Conservation (phyloP, 2,797 vertebrate species). For the Coregonus suidteri region DNA sequence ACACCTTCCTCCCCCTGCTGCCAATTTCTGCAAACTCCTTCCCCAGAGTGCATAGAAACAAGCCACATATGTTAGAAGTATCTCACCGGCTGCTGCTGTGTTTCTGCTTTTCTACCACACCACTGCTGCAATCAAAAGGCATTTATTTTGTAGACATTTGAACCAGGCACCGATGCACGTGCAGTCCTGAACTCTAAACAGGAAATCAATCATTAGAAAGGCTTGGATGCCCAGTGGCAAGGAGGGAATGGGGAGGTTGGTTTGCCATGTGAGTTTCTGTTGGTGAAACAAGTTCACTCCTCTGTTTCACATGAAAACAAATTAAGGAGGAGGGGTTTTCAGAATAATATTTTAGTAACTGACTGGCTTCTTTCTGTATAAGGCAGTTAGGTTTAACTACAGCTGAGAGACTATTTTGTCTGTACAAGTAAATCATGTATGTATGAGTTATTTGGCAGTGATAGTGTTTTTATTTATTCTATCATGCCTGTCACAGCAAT, state of each 20-base stretch:
- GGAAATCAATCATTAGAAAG: conserved; percentile 33
- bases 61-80: conserved; percentile 54
- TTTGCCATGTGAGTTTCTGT: not conserved
- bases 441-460: too few species aligned
- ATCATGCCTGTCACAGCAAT: conserved; percentile 6
- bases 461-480: not conserved
- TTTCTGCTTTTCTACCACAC: conserved; percentile 22
- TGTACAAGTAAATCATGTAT: not conserved
- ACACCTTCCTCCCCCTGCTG: conserved; percentile 26
- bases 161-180: conserved; percentile 11
- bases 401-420: not conserved
- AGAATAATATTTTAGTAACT: conserved; percentile 8
- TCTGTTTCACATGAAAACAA: not conserved
- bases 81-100: conserved; percentile 9
- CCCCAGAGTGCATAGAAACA: conserved; percentile 40
- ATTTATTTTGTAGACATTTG: conserved; percentile 9
- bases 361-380: not conserved
- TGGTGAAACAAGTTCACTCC: conserved; percentile 2
- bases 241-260: not conserved
- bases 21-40: conserved; percentile 6
- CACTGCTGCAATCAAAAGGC: not conserved
- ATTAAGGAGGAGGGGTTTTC: not conserved
- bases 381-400: not conserved
- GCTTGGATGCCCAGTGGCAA: conserved; percentile 14
- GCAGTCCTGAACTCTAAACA: conserved; percentile 31